phyloP scores from a whole-genome alignment of 1,140 invertebrate genomes.

The Drusus annulatus region DNA sequence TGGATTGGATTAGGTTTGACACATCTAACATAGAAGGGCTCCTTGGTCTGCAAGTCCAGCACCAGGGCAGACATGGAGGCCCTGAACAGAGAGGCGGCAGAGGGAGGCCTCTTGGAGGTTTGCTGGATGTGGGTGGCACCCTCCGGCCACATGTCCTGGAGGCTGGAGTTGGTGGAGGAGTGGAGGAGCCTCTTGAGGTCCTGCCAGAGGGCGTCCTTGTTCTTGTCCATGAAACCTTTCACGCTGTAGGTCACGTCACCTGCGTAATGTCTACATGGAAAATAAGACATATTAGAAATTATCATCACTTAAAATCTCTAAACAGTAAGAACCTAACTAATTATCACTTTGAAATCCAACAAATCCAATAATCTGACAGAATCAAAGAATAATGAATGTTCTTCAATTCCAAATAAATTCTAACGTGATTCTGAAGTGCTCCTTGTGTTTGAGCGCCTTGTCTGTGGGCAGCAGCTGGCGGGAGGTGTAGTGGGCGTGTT shows the following conservation, averaged over 20 bases:
- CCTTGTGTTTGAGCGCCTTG: constrained; percentile 85
- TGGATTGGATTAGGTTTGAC: constrained; percentile 97
- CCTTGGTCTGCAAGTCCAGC: constrained; percentile 90
- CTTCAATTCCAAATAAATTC: too few species aligned
- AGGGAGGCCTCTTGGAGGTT: constrained; percentile 94
- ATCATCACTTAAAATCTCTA: too few species aligned
- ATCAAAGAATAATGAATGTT: too few species aligned
- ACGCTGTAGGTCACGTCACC: constrained; percentile 96
- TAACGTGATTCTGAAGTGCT: constrained; percentile 87
- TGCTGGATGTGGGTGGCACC: constrained; percentile 91
- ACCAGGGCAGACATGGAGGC: constrained; percentile 94
- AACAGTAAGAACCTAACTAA: too few species aligned
- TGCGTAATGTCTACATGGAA: constrained; percentile 85
- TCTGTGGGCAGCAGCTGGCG: constrained; percentile 86
- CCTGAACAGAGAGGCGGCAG: constrained; percentile 94
- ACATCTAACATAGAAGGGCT: constrained; percentile 97
- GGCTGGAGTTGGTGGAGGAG: constrained; percentile 82
- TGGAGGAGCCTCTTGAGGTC: constrained; percentile 95
- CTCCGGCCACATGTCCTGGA: constrained; percentile 95
- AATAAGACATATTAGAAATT: too few species aligned
- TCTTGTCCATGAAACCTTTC: constrained; percentile 94
- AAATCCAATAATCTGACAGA: too few species aligned
- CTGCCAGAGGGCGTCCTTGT: constrained; percentile 95
- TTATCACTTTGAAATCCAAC: too few species aligned
- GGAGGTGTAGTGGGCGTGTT: constrained; percentile 92